Conservation (phyloP, 2,113 vertebrate genomes). For the Peromyscus californicus region DNA sequence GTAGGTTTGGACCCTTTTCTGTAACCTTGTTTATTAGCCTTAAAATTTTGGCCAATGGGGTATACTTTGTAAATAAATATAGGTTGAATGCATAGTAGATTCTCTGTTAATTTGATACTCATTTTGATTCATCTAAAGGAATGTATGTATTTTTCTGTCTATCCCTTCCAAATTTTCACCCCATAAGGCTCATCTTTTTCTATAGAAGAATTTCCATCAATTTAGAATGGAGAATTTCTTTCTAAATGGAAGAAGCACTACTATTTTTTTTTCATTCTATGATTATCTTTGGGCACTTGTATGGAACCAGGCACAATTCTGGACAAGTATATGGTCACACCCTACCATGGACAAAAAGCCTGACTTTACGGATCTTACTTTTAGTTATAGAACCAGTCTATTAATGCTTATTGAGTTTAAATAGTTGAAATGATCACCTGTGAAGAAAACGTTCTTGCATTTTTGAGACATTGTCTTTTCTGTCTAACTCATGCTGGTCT, state of each 20-base stretch:
- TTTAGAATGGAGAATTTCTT: background rate
- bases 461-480: background rate
- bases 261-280: background rate
- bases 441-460: conserved; percentile 1
- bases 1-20: background rate
- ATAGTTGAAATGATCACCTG: background rate
- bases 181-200: background rate
- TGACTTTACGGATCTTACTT: background rate
- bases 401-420: conserved; percentile 18
- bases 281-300: background rate
- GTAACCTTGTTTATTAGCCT: background rate
- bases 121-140: background rate
- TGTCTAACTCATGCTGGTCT: no score
- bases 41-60: background rate
- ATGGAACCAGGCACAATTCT: background rate
- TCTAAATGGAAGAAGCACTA: background rate
- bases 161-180: background rate
- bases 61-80: conserved; percentile 30
- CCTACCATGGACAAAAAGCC: background rate
- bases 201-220: background rate
- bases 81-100: background rate
- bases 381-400: background rate
- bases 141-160: background rate
- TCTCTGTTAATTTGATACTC: background rate
- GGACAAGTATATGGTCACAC: background rate